These are phyloP conservation scores for Echinops telfairi DNA, from an alignment of 2,113 vertebrate genomes.

Conservation along the genomic window DNA sequence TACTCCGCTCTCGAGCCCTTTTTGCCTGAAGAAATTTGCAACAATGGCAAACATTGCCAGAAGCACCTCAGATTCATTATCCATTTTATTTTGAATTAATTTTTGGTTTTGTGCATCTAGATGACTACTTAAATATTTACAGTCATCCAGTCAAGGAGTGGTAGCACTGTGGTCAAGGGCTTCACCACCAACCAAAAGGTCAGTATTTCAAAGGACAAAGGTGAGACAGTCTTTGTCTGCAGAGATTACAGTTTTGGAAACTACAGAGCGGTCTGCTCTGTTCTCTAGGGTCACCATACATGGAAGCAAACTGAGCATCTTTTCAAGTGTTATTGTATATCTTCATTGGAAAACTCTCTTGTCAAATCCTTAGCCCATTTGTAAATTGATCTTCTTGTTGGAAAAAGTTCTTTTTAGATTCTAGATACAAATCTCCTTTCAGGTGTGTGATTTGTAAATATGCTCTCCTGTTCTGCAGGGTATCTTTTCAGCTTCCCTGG, in stretches of 20 bases:
- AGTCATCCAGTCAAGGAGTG: too few relatives aligned
- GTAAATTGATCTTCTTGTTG: not conserved
- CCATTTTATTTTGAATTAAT: too few relatives aligned
- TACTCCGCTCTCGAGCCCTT: too few relatives aligned
- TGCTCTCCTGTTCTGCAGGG: not conserved
- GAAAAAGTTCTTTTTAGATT: slow-evolving; percentile 9
- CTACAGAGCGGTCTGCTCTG: not conserved
- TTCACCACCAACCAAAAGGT: not conserved
- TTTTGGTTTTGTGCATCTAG: too few relatives aligned
- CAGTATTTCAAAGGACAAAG: not conserved
- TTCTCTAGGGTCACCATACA: too few relatives aligned
- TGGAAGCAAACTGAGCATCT: not conserved
- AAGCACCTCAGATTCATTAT: too few relatives aligned
- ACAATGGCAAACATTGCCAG: too few relatives aligned
- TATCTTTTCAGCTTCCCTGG: not conserved
- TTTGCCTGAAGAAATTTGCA: too few relatives aligned
- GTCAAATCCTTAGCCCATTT: not conserved
- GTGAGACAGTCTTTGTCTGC: not conserved
- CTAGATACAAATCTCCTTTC: not conserved
- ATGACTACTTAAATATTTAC: too few relatives aligned
- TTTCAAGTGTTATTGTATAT: not conserved
- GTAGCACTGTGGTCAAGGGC: too few relatives aligned
- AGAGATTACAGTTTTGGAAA: not conserved
- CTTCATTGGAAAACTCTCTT: not conserved
- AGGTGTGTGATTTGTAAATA: not conserved